phyloP scores from a whole-genome alignment of 2,888 invertebrate species.

The Yponomeuta sedellus region DNA sequence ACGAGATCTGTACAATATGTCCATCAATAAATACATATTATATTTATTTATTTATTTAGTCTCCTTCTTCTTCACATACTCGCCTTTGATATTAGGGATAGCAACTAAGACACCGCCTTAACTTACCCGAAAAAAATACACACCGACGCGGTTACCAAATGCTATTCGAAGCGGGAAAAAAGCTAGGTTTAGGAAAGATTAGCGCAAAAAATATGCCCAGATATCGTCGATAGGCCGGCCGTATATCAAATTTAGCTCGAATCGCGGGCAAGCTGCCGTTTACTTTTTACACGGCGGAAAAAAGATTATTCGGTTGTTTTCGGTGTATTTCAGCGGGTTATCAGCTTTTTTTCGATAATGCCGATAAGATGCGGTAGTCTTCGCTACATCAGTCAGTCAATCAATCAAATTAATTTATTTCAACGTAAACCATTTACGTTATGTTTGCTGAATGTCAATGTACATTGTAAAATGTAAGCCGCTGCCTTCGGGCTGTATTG shows the following conservation, averaged over 20 bases:
- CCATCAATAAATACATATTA: no score
- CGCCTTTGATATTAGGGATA: neutral
- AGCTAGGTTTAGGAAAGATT: conserved; percentile 1
- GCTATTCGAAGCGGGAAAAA: neutral
- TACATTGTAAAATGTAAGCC: no score
- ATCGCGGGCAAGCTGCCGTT: neutral
- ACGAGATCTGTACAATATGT: no score
- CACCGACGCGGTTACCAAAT: neutral
- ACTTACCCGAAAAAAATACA: neutral
- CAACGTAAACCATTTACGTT: no score
- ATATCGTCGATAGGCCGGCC: neutral
- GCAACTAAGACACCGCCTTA: neutral
- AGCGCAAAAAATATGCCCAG: neutral
- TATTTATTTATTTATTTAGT: no score
- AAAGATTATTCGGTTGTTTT: neutral
- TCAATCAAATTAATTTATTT: no score
- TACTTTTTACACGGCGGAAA: neutral
- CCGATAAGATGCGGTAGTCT: neutral
- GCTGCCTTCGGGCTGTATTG: no score
- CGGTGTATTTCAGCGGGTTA: neutral
- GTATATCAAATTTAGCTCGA: neutral
- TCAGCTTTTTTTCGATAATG: neutral
- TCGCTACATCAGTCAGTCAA: no score
- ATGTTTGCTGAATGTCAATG: no score
- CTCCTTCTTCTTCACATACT: neutral